A percentile compares a stretch with the other conserved stretches of the same genome.
These are phyloP conservation scores for Drosophila parvula DNA, from an alignment of 1,140 invertebrate species.

Conservation along the genomic window DNA sequence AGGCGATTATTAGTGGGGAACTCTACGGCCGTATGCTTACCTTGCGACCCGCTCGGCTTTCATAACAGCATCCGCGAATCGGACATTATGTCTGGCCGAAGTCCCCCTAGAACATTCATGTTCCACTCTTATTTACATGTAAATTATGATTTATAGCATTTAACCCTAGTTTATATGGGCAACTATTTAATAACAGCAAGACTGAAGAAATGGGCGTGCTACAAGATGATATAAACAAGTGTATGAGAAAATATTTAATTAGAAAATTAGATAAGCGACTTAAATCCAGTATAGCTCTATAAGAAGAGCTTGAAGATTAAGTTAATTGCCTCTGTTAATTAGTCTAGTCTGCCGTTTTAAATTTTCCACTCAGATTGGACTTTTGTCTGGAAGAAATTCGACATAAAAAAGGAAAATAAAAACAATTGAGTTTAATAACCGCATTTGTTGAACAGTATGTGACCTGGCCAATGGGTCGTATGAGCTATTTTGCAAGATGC, in stretches of 20 bases:
- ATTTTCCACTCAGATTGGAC: neutral
- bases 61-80: constrained; percentile 8
- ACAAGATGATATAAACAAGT: neutral
- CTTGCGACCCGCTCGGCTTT: constrained; percentile 13
- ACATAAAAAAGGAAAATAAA: constrained; percentile 2
- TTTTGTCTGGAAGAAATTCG: constrained; percentile 9
- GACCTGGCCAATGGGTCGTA: constrained; percentile 3
- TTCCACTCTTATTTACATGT: constrained; percentile 7
- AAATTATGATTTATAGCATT: constrained; percentile 12
- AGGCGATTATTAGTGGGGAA: constrained; percentile 17
- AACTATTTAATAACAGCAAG: neutral
- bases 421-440: constrained; percentile 1
- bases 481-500: constrained; percentile 4
- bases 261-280: neutral
- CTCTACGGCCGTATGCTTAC: constrained; percentile 35
- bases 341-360: neutral
- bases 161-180: neutral
- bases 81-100: constrained; percentile 26
- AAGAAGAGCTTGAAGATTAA: neutral
- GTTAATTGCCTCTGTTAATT: neutral
- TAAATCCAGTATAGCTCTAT: neutral
- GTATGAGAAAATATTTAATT: neutral
- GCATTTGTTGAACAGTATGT: neutral
- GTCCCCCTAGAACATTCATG: constrained; percentile 16
- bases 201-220: neutral